Evolutionary conservation across 2,113 vertebrate species (phyloP), one percentile per base, ranked within the genome.

Genomic region (Dasyornis broadbenti): DNA sequence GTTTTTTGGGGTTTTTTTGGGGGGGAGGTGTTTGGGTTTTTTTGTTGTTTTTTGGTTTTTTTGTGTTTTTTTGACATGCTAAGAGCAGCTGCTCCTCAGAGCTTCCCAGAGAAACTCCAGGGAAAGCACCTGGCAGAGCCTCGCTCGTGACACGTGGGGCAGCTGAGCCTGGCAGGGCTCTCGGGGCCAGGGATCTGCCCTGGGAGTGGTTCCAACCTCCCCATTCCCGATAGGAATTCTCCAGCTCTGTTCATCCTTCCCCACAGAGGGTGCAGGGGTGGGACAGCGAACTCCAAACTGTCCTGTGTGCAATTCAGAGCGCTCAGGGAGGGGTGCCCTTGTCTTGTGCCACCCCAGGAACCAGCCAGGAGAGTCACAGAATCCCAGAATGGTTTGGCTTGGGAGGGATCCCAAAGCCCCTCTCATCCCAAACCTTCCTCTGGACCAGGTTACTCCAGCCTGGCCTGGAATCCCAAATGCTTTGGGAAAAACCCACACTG

Each of bases 141-240:
- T 56, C 39, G 4, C 26, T 11, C 4, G 1, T 19, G 8, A 3
- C 53, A 68, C 0, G 1, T 7, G 35, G 44, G 21, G 50, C 45
- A 72, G 66, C 82, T 77, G 66, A 71, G 33, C 27, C 10, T 23
- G n/a, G 85, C 78, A 64, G 59, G 59, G 23, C 54, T 28, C 68
- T 39, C 0, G 0, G n/a, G 72, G n/a, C 22, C 40, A 68, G 47
- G 5, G 39, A 39, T 53, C 40, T 72, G 59, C 50, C 6, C 66
- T 9, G 50, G 42, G 3, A 33, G 15, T 8, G 17, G 39, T 28
- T 54, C 45, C 70, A 47, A 33, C 47, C 26, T 65, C 44, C 35
- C 31, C n/a, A 44, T 3, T 9, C 44, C 33, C 64, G 44, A 2
- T 45, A 21, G 18, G 35, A 39, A 0, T 30, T 40, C 63, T 42